Conservation (phyloP, 2,888 invertebrate species). For the Pogonocherus hispidulus region DNA sequence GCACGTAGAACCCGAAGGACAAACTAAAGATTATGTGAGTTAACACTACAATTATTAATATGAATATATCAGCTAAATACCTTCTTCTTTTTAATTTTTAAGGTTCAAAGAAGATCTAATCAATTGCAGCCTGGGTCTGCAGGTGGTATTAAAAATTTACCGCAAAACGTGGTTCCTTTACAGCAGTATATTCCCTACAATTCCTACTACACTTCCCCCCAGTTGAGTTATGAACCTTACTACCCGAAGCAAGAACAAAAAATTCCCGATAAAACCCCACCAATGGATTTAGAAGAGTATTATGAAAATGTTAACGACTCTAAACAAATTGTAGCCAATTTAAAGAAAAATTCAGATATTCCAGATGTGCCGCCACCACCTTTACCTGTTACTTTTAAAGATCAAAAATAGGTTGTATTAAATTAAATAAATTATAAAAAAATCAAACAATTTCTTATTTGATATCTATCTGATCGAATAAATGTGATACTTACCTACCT, state of each 20-base stretch:
- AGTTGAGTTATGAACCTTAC: conserved; percentile 42
- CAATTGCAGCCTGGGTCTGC: not conserved
- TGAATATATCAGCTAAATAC: too few relatives aligned
- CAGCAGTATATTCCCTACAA: conserved; percentile 46
- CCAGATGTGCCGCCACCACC: conserved; percentile 58
- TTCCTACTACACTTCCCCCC: conserved; percentile 42
- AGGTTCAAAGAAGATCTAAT: not conserved
- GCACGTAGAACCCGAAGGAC: not conserved
- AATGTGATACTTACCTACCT: too few relatives aligned
- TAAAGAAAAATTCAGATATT: conserved; percentile 54
- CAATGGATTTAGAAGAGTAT: conserved; percentile 25
- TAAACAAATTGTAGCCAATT: conserved; percentile 53
- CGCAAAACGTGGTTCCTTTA: conserved; percentile 36
- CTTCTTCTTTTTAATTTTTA: not conserved
- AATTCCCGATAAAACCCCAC: conserved; percentile 7
- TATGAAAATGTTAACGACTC: conserved; percentile 45
- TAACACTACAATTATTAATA: not conserved
- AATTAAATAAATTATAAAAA: conserved; percentile 1
- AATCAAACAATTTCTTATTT: not conserved
- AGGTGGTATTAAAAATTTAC: conserved; percentile 14
- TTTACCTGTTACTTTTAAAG: conserved; percentile 53
- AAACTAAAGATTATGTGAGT: conserved; percentile 3
- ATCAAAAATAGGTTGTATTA: not conserved
- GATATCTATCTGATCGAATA: too few relatives aligned
- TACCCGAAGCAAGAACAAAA: conserved; percentile 24